Evolutionary conservation across 2,797 vertebrate genomes (phyloP), one percentile per base, ranked within the genome.

Genomic region (Dallia pectoralis): DNA sequence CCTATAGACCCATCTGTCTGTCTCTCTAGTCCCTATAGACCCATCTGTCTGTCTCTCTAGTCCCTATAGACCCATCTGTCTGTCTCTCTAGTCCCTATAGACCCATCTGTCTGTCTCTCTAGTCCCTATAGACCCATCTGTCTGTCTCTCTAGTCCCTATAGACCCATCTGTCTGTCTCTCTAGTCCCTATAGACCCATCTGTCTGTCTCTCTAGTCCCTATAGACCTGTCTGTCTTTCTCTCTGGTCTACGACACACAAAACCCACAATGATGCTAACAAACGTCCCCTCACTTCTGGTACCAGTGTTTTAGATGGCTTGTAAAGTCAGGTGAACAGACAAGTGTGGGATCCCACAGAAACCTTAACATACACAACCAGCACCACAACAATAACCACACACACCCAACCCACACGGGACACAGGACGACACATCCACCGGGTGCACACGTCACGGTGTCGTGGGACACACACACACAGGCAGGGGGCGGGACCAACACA

Each of bases 401-500:
- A 8, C 69, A 44, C 69, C 2, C 49, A 27, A 79, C 79, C 74
- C 76, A 77, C 18, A 70, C 19, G 2, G 53, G 47, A 84, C 59
- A 75, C 27, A 56, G 56, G 78, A 79, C 81, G 83, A 72, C 47
- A 22, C 33, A 36, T 36, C 15, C 7, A 59, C n/a, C 12, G 53
- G 44, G 44, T 33, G n/a, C 47, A 40, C n/a, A 30, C 61, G 61
- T 61, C 69, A 81, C 61, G 61, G 29, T 76, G 78, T 75, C 32
- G 73, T 47, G 67, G 61, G 75, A 81, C 76, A 78, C 47, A 40
- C 44, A 30, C 73, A 64, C 66, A 76, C 59, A 33, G 71, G 71
- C 19, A 70, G 78, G 74, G 73, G 74, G 77, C 7, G 74, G 74
- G 70, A 48, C 70, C 30, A 71, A 77, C 81, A 82, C 80, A 74